Evolutionary conservation across 2,113 vertebrate species (phyloP).

Genomic region (western clawed frog (Xenopus tropicalis)): DNA sequence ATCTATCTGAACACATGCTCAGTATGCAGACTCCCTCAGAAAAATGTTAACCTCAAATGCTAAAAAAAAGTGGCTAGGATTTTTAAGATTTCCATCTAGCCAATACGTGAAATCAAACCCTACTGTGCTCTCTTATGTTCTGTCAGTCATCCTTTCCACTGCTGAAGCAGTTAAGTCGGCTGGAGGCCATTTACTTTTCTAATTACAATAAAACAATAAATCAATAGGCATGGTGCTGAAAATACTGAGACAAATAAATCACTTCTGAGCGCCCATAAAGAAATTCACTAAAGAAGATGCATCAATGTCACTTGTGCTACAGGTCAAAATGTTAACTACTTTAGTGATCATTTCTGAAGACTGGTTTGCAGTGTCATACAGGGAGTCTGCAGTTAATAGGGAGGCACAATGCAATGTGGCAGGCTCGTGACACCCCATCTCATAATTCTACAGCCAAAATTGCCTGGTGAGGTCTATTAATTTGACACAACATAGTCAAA

Average conservation of each 20-base stretch:
- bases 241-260: slow-evolving; percentile 36
- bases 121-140: too few relatives aligned
- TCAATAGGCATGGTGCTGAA: slow-evolving; percentile 26
- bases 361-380: slow-evolving; percentile 30
- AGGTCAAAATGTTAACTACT: slow-evolving; percentile 43
- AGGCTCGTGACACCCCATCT: slow-evolving; percentile 15
- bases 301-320: slow-evolving; percentile 40
- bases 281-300: slow-evolving; percentile 36
- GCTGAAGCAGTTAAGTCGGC: slow-evolving; percentile 9
- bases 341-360: slow-evolving; percentile 38
- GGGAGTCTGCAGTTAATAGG: slow-evolving; percentile 35
- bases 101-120: too few relatives aligned
- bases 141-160: background rate
- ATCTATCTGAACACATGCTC: background rate
- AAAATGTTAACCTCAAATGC: background rate
- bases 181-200: slow-evolving; percentile 35
- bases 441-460: slow-evolving; percentile 1
- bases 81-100: too few relatives aligned
- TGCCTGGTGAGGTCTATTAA: background rate
- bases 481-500: slow-evolving; percentile 13
- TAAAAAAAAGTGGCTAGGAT: background rate
- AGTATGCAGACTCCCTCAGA: background rate
- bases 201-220: slow-evolving; percentile 43
- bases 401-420: slow-evolving; percentile 30
- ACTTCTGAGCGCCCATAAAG: slow-evolving; percentile 23